Percentiles rank a stretch among this genome's conserved stretches.
Conservation (phyloP, 2,113 vertebrate genomes). For the Perca fluviatilis region DNA sequence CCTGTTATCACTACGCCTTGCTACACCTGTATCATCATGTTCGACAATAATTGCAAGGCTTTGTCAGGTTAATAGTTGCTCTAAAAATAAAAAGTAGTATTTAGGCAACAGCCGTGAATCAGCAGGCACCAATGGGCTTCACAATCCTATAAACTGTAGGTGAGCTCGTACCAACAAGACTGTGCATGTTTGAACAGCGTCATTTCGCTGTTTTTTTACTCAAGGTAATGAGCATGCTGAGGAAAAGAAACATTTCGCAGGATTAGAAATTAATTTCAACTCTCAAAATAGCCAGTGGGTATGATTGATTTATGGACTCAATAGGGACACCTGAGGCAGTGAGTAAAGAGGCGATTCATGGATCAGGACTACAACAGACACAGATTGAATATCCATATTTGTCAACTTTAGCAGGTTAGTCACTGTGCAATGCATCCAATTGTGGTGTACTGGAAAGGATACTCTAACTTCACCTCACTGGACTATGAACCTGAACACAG, state of each 20-base stretch:
- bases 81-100: constrained; percentile 52
- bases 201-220: constrained; percentile 4
- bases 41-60: constrained; percentile 54
- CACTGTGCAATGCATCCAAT: constrained; percentile 23
- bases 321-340: not conserved
- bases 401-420: constrained; percentile 20
- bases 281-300: not conserved
- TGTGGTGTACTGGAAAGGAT: constrained; percentile 17
- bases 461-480: not conserved
- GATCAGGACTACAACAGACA: not conserved
- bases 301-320: constrained; percentile 10
- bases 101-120: constrained; percentile 64
- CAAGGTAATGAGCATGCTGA: not conserved
- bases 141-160: constrained; percentile 43
- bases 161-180: constrained; percentile 53
- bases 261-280: constrained; percentile 18
- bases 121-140: constrained; percentile 11
- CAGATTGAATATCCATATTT: constrained; percentile 18
- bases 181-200: not conserved
- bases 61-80: constrained; percentile 43
- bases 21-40: constrained; percentile 55
- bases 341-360: constrained; percentile 7
- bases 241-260: not conserved
- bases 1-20: constrained; percentile 29
- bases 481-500: not conserved